Evolutionary conservation across 1,140 invertebrate genomes (phyloP).

Genomic region (Drosophila melanogaster): Release_6_plus_ISO1_MT NT_033777.3:12020501-12021000

Average conservation of each 20-base stretch:
- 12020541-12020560: conserved; percentile 19
- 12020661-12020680: conserved; percentile 21
- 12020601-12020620: conserved; percentile 67
- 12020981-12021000: too few relatives aligned
- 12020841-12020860: not conserved
- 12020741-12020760: too few relatives aligned
- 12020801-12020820: not conserved
- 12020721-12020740: not conserved
- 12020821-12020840: too few relatives aligned
- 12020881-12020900: too few relatives aligned
- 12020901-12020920: too few relatives aligned
- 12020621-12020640: conserved; percentile 50
- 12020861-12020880: not conserved
- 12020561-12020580: conserved; percentile 17
- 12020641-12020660: conserved; percentile 42
- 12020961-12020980: too few relatives aligned
- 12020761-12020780: not conserved
- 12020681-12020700: conserved; percentile 8
- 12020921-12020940: too few relatives aligned
- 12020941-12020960: too few relatives aligned
- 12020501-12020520: not conserved
- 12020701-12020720: not conserved
- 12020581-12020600: conserved; percentile 29
- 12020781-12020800: not conserved
- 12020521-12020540: conserved; percentile 11